Evolutionary conservation across 2,797 vertebrate genomes (phyloP).

Genomic region (Vultur gryphus): DNA sequence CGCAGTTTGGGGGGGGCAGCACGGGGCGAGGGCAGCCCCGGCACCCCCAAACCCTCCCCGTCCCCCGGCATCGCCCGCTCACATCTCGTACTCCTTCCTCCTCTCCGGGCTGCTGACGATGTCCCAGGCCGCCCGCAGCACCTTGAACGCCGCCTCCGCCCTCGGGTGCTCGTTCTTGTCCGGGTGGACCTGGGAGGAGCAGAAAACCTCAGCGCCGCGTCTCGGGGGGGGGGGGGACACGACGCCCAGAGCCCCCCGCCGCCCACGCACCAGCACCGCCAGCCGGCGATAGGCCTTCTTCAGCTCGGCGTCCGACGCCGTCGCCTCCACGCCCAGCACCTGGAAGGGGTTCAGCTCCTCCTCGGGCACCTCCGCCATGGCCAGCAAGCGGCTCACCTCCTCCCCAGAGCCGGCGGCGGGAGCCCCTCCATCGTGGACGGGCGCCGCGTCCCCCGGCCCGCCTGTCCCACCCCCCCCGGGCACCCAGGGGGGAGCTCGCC

Average conservation of each 20-base stretch:
- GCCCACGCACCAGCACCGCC: constrained; percentile 86
- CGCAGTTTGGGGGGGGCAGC: too few species aligned
- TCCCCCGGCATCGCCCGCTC: constrained; percentile 48
- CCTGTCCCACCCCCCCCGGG: constrained; percentile 4
- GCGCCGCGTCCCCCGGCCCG: constrained; percentile 44
- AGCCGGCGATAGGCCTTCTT: constrained; percentile 91
- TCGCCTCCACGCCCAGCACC: constrained; percentile 86
- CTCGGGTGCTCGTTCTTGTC: constrained; percentile 94
- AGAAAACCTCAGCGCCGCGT: fast-evolving
- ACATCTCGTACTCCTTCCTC: constrained; percentile 90
- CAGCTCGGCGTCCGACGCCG: constrained; percentile 88
- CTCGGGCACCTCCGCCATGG: constrained; percentile 83
- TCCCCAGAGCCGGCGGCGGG: constrained; percentile 70
- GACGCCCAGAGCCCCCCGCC: too few species aligned
- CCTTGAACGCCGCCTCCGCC: constrained; percentile 94
- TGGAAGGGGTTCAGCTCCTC: constrained; percentile 92
- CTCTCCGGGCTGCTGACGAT: constrained; percentile 92
- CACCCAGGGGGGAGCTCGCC: constrained; percentile 49
- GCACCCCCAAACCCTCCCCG: neutral
- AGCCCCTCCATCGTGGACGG: constrained; percentile 62
- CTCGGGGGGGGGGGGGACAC: too few species aligned
- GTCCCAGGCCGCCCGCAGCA: constrained; percentile 93
- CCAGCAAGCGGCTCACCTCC: constrained; percentile 86
- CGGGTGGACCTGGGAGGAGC: constrained; percentile 84
- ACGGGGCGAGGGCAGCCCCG: neutral